Evolutionary conservation across 2,113 vertebrate species (phyloP).

Genomic region (Rhinolophus ferrumequinum): DNA sequence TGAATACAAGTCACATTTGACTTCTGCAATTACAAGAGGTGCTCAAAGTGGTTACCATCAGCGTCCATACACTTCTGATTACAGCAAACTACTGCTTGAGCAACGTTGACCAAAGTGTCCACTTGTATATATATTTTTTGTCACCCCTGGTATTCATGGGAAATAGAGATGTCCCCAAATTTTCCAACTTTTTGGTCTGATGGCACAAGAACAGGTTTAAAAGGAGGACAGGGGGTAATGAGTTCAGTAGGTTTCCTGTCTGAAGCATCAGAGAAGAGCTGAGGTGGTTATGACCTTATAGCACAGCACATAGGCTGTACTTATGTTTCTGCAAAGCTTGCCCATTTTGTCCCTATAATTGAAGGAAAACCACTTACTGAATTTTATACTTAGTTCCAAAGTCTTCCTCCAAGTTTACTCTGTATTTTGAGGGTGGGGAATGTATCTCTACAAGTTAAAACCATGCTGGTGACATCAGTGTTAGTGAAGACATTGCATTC

Average conservation of each 20-base stretch:
- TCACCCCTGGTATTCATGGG: too few relatives aligned
- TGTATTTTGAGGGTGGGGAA: neutral
- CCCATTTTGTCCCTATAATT: neutral
- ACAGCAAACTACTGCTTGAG: too few relatives aligned
- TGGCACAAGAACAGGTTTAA: neutral
- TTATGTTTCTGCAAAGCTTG: neutral
- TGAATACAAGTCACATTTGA: too few relatives aligned
- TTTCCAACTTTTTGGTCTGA: neutral
- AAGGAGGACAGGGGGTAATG: neutral
- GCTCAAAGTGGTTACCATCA: too few relatives aligned
- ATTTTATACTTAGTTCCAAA: neutral
- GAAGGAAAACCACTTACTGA: neutral
- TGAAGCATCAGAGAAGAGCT: neutral
- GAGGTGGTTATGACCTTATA: too few relatives aligned
- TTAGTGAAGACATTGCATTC: neutral
- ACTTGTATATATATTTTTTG: too few relatives aligned
- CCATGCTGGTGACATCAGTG: neutral
- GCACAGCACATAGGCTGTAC: neutral
- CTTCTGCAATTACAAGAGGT: too few relatives aligned
- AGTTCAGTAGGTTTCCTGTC: neutral
- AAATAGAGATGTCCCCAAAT: neutral
- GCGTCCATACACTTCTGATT: too few relatives aligned
- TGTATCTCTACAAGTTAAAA: neutral
- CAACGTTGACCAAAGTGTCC: too few relatives aligned
- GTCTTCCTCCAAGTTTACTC: neutral